Conservation (phyloP, 2,888 invertebrate genomes). For the Plusia festucae region DNA sequence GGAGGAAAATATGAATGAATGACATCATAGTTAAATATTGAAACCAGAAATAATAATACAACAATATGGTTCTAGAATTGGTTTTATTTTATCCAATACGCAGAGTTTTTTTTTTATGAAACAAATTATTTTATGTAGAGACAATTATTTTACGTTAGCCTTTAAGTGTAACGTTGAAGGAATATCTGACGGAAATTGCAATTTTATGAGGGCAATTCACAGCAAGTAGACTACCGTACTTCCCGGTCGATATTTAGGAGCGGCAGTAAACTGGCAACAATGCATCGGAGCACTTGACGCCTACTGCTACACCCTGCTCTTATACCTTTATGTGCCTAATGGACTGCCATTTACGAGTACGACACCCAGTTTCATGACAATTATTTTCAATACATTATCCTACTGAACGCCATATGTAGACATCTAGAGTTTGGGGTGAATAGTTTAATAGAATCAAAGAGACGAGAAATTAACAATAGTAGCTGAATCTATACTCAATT, state of each 20-base stretch:
- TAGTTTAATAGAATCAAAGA: background rate
- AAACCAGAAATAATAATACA: background rate
- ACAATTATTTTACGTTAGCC: conserved; percentile 23
- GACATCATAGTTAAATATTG: conserved; percentile 25
- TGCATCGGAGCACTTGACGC: conserved; percentile 57
- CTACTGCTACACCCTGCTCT: conserved; percentile 47
- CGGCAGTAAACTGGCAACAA: conserved; percentile 64
- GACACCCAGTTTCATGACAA: conserved; percentile 31
- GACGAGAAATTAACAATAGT: too few species aligned
- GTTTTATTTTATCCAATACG: background rate
- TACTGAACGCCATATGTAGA: background rate
- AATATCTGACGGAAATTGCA: conserved; percentile 49
- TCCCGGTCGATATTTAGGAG: conserved; percentile 77
- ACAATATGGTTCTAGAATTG: background rate
- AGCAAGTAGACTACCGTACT: conserved; percentile 55
- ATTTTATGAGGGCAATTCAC: conserved; percentile 53
- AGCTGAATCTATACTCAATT: background rate
- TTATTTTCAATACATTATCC: conserved; percentile 36
- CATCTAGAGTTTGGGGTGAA: background rate
- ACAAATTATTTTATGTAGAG: background rate
- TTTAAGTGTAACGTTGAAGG: conserved; percentile 34
- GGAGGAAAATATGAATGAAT: conserved; percentile 31
- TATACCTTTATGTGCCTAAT: conserved; percentile 43
- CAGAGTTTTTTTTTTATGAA: background rate
- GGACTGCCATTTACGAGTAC: conserved; percentile 14